Conservation (phyloP, 2,113 vertebrate species). For the Clarias macrocephalus region DNA sequence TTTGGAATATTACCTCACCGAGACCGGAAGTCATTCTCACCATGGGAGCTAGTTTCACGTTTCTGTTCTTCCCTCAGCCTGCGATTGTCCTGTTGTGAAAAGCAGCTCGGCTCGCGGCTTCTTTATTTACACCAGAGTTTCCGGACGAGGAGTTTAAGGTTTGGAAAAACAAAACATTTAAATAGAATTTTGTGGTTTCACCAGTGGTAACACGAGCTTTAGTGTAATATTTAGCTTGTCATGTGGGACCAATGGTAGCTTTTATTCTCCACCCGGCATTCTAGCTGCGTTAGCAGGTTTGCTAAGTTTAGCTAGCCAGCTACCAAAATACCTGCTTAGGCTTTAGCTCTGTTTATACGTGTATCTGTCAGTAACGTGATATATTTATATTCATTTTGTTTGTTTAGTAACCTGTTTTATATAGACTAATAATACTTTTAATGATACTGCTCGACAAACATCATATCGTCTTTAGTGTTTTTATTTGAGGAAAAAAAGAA, state of each 20-base stretch:
- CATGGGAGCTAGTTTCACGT: background rate
- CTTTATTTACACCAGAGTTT: background rate
- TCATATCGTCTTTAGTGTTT: background rate
- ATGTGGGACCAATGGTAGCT: background rate
- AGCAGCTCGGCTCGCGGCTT: too few relatives aligned
- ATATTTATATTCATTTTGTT: background rate
- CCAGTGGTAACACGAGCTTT: background rate
- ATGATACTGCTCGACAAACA: background rate
- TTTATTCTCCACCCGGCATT: background rate
- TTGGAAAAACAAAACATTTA: background rate
- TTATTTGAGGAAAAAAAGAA: background rate
- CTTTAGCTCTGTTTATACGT: background rate
- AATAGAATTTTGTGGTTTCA: background rate
- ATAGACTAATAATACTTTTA: background rate
- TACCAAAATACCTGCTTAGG: background rate
- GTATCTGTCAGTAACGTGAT: background rate
- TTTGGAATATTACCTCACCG: conserved; percentile 14
- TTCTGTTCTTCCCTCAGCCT: background rate
- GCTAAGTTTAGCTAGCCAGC: conserved; percentile 1
- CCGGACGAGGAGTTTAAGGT: background rate
- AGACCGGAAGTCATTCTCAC: background rate
- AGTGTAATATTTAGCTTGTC: background rate
- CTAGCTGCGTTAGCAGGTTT: background rate
- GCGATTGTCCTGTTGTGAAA: conserved; percentile 16
- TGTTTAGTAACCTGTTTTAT: background rate